Base-by-base conservation (phyloP, 2,797 vertebrate genomes). In the Sebastes kiyomatsui region DNA sequence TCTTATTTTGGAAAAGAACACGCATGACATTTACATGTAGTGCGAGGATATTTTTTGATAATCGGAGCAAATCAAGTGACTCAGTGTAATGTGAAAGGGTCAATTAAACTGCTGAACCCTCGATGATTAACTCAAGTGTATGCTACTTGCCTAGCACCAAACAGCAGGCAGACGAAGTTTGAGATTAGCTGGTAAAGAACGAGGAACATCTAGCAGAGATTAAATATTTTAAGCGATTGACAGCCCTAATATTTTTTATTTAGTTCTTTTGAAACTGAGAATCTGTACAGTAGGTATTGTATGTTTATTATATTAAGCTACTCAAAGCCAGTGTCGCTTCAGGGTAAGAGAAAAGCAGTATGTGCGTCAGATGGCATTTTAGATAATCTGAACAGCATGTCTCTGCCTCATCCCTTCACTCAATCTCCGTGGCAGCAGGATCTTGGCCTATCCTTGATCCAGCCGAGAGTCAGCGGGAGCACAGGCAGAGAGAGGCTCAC, bases 401-500 rank as follows among this genome's bases (percentile, higher is more conserved):
- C 14, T 46, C n/a, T n/a, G 6, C 30, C 6, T 46, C 66, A 20
- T 59, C 33, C 46, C 33, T 42, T 59, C 35, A 52, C 60, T 88
- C 79, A 16, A 1, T 65, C 20, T 77, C 68, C 70, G 27, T 1
- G 9, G 18, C 77, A 66, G 65, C 73, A 67, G 77, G 54, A 25
- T 81, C 81, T 74, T 70, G 75, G 80, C 78, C 82, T 32, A 23
- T 79, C 80, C 84, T 82, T 79, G 83, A 85, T 75, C 66, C 61
- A 69, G 62, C 74, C 0, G 23, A 28, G 68, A 71, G 56, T 35
- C 69, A 11, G 82, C 49, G 14, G 38, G 66, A 22, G 59, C 3
- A 16, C 72, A 16, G 54, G 25, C 68, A 67, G 10, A 80, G 68
- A 70, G 74, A 56, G 38, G 23, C 55, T 77, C 49, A 8, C 52